Evolutionary conservation across 2,113 vertebrate genomes (phyloP).

Genomic region (Hassar affinis): DNA sequence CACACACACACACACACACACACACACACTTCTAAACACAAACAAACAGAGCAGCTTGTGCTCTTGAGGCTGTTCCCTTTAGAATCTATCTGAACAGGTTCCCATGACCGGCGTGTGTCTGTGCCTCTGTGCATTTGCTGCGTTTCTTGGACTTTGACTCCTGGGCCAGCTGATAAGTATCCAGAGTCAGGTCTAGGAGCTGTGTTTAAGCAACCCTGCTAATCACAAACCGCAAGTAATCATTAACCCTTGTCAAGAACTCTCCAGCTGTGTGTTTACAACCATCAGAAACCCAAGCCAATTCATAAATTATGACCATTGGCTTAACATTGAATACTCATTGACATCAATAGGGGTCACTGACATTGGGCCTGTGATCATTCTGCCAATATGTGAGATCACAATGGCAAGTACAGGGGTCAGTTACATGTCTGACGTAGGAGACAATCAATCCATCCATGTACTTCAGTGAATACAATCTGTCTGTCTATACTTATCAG

Average conservation of each 20-base stretch:
- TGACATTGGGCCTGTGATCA: not conserved
- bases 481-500: slow-evolving; percentile 11
- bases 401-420: slow-evolving; percentile 19
- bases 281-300: not conserved
- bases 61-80: slow-evolving; percentile 19
- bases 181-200: slow-evolving; percentile 54
- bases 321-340: not conserved
- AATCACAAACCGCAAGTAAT: slow-evolving; percentile 73
- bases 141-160: slow-evolving; percentile 39
- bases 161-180: slow-evolving; percentile 43
- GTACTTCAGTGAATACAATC: not conserved
- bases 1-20: slow-evolving; percentile 32
- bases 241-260: slow-evolving; percentile 64
- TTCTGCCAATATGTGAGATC: not conserved
- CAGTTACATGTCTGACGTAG: slow-evolving; percentile 1
- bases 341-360: not conserved
- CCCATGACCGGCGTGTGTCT: not conserved
- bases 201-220: slow-evolving; percentile 61
- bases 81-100: not conserved
- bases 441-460: not conserved
- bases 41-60: slow-evolving; percentile 30
- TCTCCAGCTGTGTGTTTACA: slow-evolving; percentile 51
- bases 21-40: slow-evolving; percentile 29
- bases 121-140: not conserved
- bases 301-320: not conserved